A percentile compares a stretch with the other conserved stretches of the same genome.
phyloP scores from a whole-genome alignment of 2,888 invertebrate species.

The Erynnis tages region DNA sequence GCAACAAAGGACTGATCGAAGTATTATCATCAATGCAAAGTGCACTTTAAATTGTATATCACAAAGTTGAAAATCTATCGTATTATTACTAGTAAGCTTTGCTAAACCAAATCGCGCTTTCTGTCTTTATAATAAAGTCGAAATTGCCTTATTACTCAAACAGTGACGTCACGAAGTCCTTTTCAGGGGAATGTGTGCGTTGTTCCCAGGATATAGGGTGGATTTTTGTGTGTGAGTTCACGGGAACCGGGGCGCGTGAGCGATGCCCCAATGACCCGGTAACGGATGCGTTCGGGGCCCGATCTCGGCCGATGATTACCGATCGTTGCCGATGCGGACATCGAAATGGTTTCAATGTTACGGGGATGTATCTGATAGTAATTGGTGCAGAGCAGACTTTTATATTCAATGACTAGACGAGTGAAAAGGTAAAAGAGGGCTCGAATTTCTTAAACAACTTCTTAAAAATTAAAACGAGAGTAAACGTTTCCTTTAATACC shows the following conservation, averaged over 20 bases:
- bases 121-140: background rate
- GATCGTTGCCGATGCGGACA: constrained; percentile 10
- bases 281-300: constrained; percentile 37
- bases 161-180: no score
- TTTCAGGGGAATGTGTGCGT: no score
- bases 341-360: no score
- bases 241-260: constrained; percentile 37
- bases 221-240: background rate
- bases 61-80: background rate
- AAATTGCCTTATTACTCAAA: background rate
- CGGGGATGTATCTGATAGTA: no score
- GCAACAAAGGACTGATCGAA: background rate
- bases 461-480: no score
- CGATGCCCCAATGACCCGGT: constrained; percentile 45
- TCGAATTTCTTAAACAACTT: no score
- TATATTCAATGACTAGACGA: no score
- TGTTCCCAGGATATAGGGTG: no score
- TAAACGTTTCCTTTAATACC: no score
- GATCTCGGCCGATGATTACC: constrained; percentile 24
- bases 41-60: background rate
- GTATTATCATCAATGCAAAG: background rate
- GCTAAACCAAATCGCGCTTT: background rate
- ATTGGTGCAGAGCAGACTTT: no score
- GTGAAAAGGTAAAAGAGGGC: no score
- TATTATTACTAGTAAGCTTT: background rate